phyloP scores from a whole-genome alignment of 2,888 invertebrate species.

The Saturnia japonica region DNA sequence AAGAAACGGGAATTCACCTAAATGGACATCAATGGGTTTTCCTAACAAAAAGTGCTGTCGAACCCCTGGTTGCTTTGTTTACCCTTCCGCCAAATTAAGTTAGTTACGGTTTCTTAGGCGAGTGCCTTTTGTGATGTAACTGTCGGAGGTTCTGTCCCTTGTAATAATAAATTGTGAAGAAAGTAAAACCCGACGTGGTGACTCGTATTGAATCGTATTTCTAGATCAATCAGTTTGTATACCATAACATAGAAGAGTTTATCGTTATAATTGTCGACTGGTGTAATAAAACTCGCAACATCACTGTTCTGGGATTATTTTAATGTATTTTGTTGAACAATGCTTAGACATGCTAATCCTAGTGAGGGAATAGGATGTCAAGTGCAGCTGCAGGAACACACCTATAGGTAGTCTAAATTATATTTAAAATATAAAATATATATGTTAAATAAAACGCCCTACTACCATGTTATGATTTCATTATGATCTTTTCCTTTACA shows the following conservation, averaged over 20 bases:
- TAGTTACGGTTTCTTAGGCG: slow-evolving; percentile 43
- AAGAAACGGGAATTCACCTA: background rate
- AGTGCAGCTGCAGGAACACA: too few relatives aligned
- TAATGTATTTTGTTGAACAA: too few relatives aligned
- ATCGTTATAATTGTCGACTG: background rate
- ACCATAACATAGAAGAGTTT: background rate
- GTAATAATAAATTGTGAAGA: background rate
- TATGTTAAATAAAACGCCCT: too few relatives aligned
- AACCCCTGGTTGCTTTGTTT: slow-evolving; percentile 34
- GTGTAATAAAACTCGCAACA: background rate
- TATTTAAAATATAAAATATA: too few relatives aligned
- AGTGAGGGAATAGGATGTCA: too few relatives aligned
- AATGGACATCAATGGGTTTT: background rate
- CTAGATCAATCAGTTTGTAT: background rate
- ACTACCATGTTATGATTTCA: too few relatives aligned
- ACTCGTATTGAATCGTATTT: background rate
- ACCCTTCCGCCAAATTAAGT: slow-evolving; percentile 68
- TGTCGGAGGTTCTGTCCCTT: background rate
- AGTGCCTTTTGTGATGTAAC: background rate
- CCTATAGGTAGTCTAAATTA: too few relatives aligned
- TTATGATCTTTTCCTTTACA: too few relatives aligned
- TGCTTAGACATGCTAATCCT: too few relatives aligned
- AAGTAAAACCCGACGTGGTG: background rate
- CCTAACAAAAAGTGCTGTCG: background rate
- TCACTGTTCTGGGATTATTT: too few relatives aligned